Evolutionary conservation across 2,888 invertebrate species (phyloP).

Genomic region (Andrena bicolor): DNA sequence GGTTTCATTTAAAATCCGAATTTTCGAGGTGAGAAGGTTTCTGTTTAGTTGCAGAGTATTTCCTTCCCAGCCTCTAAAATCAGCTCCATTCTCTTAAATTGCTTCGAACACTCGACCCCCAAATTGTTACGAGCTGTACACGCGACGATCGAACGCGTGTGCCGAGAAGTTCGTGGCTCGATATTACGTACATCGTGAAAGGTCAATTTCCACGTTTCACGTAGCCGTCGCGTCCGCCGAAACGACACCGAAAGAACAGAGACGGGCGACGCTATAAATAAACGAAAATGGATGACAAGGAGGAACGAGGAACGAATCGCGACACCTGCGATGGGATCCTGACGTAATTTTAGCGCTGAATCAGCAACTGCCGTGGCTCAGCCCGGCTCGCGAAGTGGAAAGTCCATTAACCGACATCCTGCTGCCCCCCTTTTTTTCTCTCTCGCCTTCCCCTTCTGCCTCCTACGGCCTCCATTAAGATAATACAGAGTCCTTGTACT

Average conservation of each 20-base stretch:
- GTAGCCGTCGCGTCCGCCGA: neutral
- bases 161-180: too few species aligned
- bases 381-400: constrained; percentile 65
- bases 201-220: too few species aligned
- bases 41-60: too few species aligned
- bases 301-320: constrained; percentile 31
- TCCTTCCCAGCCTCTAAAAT: too few species aligned
- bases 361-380: constrained; percentile 71
- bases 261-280: constrained; percentile 2
- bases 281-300: constrained; percentile 19
- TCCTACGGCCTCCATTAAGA: constrained; percentile 59
- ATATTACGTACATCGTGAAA: too few species aligned
- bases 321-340: constrained; percentile 43
- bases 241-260: neutral
- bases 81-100: too few species aligned
- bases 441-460: constrained; percentile 7
- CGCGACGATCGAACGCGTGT: too few species aligned
- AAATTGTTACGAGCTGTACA: too few species aligned
- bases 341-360: constrained; percentile 73
- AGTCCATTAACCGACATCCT: constrained; percentile 72
- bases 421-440: constrained; percentile 49
- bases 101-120: too few species aligned
- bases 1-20: too few species aligned
- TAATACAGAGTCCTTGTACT: constrained; percentile 57
- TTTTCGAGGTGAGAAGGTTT: too few species aligned